Evolutionary conservation across 2,888 invertebrate genomes (phyloP), one percentile per base, ranked within the genome.

Genomic region (Labia minor): DNA sequence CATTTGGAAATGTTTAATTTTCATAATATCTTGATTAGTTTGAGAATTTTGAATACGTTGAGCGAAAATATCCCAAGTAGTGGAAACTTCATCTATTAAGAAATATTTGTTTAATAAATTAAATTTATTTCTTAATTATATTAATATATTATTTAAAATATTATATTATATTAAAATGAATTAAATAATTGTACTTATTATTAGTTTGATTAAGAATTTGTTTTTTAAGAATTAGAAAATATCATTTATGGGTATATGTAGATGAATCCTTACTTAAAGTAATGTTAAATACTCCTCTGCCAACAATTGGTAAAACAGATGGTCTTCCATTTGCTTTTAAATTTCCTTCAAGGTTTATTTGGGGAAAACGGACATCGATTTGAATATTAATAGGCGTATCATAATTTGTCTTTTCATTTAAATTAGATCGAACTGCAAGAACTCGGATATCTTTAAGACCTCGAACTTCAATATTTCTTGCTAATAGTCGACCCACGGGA

Each of bases 1-100:
- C 49, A 49, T 49, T 49, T 49, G 49, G n/a, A 49, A 49, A 16
- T 49, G 49, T n/a, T 49, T 49, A 49, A 49, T 49, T 49, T 49
- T 4, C 49, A 49, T 49, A 49, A 8, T 8, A 49, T 49, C 49
- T 49, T 10, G 4, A 10, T 49, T 49, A 49, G 3, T 16, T 16
- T 49, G 3, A n/a, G 49, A 14, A 49, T 49, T 49, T n/a, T 49
- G 14, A n/a, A 49, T 49, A 11, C 49, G 49, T 49, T 49, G 49
- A 10, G 49, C 49, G 16, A 14, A 8, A 10, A 49, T 49, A 14
- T 49, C 49, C 49, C 49, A 49, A 49, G 49, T 49, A 49, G 49
- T 16, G 14, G 49, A 49, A 3, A 49, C 49, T 8, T 49, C 49
- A 49, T 49, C 49, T 49, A 11, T 33, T 33, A 33, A 33, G 49